Conservation (phyloP, 2,888 invertebrate species). For the Silvanus unidentatus region DNA sequence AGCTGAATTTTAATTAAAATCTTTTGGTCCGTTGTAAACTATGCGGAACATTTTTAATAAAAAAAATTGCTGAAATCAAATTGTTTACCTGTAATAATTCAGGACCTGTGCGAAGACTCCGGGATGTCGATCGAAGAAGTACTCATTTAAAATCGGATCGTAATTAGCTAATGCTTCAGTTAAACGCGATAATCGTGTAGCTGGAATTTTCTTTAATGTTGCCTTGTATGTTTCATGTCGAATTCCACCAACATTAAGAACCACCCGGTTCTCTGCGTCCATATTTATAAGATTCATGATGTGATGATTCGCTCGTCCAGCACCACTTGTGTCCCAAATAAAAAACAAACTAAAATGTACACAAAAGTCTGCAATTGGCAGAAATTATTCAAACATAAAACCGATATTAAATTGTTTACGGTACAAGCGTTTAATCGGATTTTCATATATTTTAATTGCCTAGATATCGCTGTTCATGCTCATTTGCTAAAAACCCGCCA, state of each 20-base stretch:
- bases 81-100: conserved; percentile 82
- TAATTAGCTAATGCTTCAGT: conserved; percentile 98
- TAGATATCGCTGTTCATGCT: too few relatives aligned
- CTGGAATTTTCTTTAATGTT: conserved; percentile 95
- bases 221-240: conserved; percentile 95
- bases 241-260: conserved; percentile 97
- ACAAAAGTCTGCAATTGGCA: too few relatives aligned
- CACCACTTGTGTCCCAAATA: conserved; percentile 19
- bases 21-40: too few relatives aligned
- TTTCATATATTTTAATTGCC: too few relatives aligned
- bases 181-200: conserved; percentile 86
- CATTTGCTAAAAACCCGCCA: too few relatives aligned
- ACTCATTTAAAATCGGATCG: conserved; percentile 98
- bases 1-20: too few relatives aligned
- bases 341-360: conserved; percentile 6
- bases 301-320: too few relatives aligned
- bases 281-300: conserved; percentile 87
- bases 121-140: conserved; percentile 98
- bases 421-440: too few relatives aligned
- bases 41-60: too few relatives aligned
- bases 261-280: conserved; percentile 98
- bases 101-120: conserved; percentile 95
- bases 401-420: too few relatives aligned
- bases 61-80: too few relatives aligned
- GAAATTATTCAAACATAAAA: too few relatives aligned